Evolutionary conservation across 2,797 vertebrate species (phyloP), one percentile per base, ranked within the genome.

Genomic region (Vespertilio murinus): DNA sequence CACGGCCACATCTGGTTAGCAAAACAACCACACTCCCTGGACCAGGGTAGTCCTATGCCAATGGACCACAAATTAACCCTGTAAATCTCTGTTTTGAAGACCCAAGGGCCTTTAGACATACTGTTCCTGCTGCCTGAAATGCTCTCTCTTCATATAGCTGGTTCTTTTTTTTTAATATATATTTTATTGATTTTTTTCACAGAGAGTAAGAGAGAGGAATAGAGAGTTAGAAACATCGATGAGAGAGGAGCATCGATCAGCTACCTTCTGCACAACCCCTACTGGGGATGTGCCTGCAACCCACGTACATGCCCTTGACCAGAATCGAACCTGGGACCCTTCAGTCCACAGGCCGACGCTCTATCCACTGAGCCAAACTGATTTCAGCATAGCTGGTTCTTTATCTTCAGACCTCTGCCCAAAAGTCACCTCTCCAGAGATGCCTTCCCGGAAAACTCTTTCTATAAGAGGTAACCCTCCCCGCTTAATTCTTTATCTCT

Each of bases 1-100:
- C 2, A 2, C 33, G 25, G 80, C 40, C 81, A 84, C 90, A 92
- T 65, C 54, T 93, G 77, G 70, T 95, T 91, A 89, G 65, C 88
- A 95, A 91, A 94, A 90, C 56, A 67, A 61, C 52, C 45, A 71
- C 13, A 65, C 8, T n/a, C 40, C 56, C 49, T 77, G 23, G 35
- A 88, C 52, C n/a, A 22, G 8, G 7, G 16, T 3, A 67, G 45
- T 56, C 88, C 40, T 92, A 18, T 75, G 54, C 33, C 82, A 91
- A 6, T 6, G 14, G 67, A 40, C 17, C 47, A 52, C 59, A 94
- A 93, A 71, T 88, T 59, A 90, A 93, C 75, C 18, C 54, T 52
- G 22, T 30, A 71, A 67, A 91, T 16, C 33, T 70, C 61, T 69
- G 35, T 75, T 75, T 90, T 67, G 12, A 93, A 91, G 70, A 88